Percentiles rank a stretch among this genome's conserved stretches.
Conservation (phyloP, 2,888 invertebrate genomes). For the Polymixis flavicincta region DNA sequence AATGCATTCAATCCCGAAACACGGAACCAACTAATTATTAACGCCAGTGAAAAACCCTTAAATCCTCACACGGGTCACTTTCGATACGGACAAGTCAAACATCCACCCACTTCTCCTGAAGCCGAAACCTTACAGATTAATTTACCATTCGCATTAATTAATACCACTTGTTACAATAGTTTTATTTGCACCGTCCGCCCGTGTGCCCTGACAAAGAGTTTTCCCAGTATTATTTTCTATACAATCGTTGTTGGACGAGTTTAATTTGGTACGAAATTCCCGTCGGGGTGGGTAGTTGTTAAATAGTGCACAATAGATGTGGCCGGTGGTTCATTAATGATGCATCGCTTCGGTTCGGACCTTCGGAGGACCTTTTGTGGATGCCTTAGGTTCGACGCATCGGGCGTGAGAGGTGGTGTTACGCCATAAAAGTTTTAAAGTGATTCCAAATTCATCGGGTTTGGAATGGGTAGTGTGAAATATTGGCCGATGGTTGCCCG, state of each 20-base stretch:
- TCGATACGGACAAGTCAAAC: slow-evolving; percentile 64
- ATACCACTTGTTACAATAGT: slow-evolving; percentile 83
- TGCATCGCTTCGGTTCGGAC: slow-evolving; percentile 84
- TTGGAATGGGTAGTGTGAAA: slow-evolving; percentile 7
- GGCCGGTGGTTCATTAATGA: slow-evolving; percentile 84
- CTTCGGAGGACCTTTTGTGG: slow-evolving; percentile 79
- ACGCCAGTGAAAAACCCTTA: slow-evolving; percentile 31
- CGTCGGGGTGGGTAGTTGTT: slow-evolving; percentile 80
- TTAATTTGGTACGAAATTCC: slow-evolving; percentile 81
- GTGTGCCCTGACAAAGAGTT: slow-evolving; percentile 81
- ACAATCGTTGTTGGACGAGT: slow-evolving; percentile 79
- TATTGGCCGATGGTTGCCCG: slow-evolving; percentile 7
- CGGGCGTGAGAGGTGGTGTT: slow-evolving; percentile 61
- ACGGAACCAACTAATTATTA: slow-evolving; percentile 28
- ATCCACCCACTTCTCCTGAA: slow-evolving; percentile 61
- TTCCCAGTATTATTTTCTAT: slow-evolving; percentile 83
- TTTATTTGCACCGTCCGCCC: slow-evolving; percentile 81
- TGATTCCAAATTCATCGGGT: slow-evolving; percentile 48
- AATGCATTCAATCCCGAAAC: background rate
- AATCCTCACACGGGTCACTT: slow-evolving; percentile 44
- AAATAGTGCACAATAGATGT: slow-evolving; percentile 89
- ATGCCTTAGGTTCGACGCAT: slow-evolving; percentile 74
- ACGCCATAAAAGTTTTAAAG: slow-evolving; percentile 48
- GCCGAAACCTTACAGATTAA: slow-evolving; percentile 74
- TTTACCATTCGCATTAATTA: slow-evolving; percentile 85